A percentile compares a stretch with the other conserved stretches of the same genome.
phyloP scores from a whole-genome alignment of 2,113 vertebrate genomes.

The Pygoscelis antarcticus region DNA sequence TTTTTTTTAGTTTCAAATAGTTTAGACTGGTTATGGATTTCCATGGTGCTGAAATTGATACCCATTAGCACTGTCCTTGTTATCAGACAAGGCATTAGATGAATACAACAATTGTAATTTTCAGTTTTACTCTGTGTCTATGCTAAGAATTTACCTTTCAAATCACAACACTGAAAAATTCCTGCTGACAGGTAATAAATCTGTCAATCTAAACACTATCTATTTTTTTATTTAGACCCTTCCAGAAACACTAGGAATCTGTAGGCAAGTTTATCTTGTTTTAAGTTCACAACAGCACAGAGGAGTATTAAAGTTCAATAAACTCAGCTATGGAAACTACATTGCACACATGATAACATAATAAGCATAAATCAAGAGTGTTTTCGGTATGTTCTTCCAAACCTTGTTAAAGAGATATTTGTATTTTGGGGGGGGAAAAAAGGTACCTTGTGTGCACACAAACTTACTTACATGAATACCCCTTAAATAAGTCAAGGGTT shows the following conservation, averaged over 20 bases:
- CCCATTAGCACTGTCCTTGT: background rate
- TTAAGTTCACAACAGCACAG: background rate
- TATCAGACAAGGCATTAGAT: background rate
- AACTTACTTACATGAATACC: background rate
- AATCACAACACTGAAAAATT: background rate
- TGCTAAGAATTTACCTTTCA: slow-evolving; percentile 35
- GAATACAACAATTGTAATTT: background rate
- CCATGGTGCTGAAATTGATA: background rate
- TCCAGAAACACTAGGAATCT: background rate
- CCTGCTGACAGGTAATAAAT: background rate
- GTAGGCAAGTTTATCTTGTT: background rate
- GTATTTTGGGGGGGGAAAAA: background rate
- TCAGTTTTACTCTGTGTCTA: background rate
- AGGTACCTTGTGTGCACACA: background rate
- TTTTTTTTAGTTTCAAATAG: background rate
- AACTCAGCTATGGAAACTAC: background rate
- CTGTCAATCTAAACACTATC: background rate
- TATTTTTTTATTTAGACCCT: background rate
- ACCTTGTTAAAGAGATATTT: background rate
- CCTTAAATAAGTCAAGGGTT: background rate
- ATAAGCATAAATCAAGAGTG: background rate
- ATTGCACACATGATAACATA: background rate
- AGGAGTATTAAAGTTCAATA: background rate
- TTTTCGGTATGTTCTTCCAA: background rate
- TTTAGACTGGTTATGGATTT: background rate